A percentile compares a stretch with the other conserved stretches of the same genome.
phyloP scores from a whole-genome alignment of 2,888 invertebrate species.

The Amiota mariae region DNA sequence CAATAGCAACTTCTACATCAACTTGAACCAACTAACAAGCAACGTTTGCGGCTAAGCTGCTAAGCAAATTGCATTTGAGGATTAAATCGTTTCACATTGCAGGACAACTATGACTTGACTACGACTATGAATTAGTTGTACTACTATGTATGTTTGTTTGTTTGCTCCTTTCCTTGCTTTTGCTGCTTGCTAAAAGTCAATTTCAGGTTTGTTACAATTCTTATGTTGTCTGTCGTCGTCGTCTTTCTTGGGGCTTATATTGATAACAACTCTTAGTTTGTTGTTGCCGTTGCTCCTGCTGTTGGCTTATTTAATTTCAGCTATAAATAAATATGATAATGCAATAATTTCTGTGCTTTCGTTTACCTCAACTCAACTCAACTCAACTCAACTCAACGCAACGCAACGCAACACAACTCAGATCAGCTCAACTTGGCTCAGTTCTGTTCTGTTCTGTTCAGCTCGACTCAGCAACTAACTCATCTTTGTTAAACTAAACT shows the following conservation, averaged over 20 bases:
- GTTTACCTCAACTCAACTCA: conserved; percentile 4
- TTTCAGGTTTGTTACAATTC: conserved; percentile 14
- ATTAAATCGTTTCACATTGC: conserved; percentile 24
- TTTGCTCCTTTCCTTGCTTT: neutral
- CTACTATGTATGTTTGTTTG: neutral
- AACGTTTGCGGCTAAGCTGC: conserved; percentile 27
- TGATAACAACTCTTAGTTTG: conserved; percentile 4
- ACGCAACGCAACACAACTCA: neutral
- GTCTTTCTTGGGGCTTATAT: conserved; percentile 1
- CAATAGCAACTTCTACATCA: no score
- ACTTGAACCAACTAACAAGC: neutral
- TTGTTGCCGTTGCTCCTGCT: conserved; percentile 9
- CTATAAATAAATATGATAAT: conserved; percentile 62
- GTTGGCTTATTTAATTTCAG: conserved; percentile 60
- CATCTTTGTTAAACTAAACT: neutral
- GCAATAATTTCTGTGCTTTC: conserved; percentile 30
- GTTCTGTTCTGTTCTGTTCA: no score
- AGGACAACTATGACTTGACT: conserved; percentile 23
- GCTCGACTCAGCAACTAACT: neutral
- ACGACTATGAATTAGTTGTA: neutral
- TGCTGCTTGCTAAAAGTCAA: neutral
- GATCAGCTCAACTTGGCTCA: neutral
- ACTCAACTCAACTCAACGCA: neutral
- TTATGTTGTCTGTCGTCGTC: neutral
- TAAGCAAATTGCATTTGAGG: conserved; percentile 57